These are phyloP conservation scores for Lordiphosa mommai DNA, from an alignment of 1,140 invertebrate species.

Conservation along the genomic window DNA sequence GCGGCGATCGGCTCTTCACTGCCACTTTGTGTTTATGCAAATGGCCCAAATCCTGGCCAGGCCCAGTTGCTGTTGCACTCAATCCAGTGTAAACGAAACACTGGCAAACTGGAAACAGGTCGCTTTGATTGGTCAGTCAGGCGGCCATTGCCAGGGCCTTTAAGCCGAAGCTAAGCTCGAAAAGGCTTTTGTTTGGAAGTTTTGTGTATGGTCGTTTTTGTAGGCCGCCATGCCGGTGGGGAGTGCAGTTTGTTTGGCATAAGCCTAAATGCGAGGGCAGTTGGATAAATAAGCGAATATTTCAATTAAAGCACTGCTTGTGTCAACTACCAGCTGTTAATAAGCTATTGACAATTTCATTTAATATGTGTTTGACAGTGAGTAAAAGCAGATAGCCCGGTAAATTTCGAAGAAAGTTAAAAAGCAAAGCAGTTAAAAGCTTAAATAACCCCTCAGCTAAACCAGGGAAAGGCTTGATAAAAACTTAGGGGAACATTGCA, in stretches of 20 bases:
- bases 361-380: too few relatives aligned
- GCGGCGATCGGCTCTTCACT: conserved; percentile 7
- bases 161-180: conserved; percentile 29
- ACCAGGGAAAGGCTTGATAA: too few relatives aligned
- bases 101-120: conserved; percentile 40
- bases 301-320: too few relatives aligned
- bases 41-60: conserved; percentile 9
- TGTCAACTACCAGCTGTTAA: too few relatives aligned
- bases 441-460: too few relatives aligned
- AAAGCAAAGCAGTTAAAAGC: too few relatives aligned
- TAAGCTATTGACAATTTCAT: too few relatives aligned
- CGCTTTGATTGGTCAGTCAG: conserved; percentile 60
- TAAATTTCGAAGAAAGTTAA: too few relatives aligned
- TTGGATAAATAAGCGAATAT: too few relatives aligned
- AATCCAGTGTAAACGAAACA: background rate
- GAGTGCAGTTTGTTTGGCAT: background rate
- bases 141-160: conserved; percentile 56
- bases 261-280: too few relatives aligned
- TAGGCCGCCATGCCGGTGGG: conserved; percentile 39
- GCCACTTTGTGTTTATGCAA: conserved; percentile 32
- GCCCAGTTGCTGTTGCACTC: conserved; percentile 5
- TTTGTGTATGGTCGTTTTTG: conserved; percentile 26
- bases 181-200: conserved; percentile 43
- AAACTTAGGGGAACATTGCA: too few relatives aligned
- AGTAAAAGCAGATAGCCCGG: too few relatives aligned